Evolutionary conservation across 2,888 invertebrate genomes (phyloP).

Genomic region (Stenodema calcarata): DNA sequence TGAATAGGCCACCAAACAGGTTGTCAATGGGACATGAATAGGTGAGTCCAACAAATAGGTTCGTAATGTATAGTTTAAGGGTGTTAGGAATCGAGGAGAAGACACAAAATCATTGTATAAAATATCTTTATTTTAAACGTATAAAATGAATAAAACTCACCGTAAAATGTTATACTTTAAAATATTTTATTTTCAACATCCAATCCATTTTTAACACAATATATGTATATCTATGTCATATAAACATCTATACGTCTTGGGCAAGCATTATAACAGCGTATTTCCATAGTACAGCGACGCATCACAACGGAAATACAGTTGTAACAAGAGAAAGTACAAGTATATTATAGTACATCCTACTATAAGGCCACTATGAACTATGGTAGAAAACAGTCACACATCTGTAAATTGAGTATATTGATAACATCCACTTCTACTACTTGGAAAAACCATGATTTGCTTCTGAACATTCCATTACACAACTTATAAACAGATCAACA

Average conservation of each 20-base stretch:
- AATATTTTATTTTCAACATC: neutral
- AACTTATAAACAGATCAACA: constrained; percentile 20
- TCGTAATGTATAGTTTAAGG: too few relatives aligned
- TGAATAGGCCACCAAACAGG: too few relatives aligned
- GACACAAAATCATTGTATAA: neutral
- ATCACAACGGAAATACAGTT: neutral
- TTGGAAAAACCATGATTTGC: neutral
- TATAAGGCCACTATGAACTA: constrained; percentile 31
- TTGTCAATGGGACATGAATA: too few relatives aligned
- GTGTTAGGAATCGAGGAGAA: neutral
- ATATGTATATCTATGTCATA: neutral
- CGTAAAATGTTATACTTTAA: neutral
- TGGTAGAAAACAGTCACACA: neutral
- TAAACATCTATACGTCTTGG: neutral
- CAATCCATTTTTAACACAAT: neutral
- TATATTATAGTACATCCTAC: neutral
- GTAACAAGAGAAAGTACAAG: neutral
- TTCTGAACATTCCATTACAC: neutral
- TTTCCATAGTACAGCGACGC: neutral
- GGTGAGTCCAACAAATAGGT: too few relatives aligned
- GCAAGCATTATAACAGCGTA: neutral
- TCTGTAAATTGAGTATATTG: neutral
- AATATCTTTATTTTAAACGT: neutral
- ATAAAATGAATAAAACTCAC: neutral
- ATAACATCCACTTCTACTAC: neutral